phyloP scores from a whole-genome alignment of 2,797 vertebrate species.

The Chrysocyon brachyurus region DNA sequence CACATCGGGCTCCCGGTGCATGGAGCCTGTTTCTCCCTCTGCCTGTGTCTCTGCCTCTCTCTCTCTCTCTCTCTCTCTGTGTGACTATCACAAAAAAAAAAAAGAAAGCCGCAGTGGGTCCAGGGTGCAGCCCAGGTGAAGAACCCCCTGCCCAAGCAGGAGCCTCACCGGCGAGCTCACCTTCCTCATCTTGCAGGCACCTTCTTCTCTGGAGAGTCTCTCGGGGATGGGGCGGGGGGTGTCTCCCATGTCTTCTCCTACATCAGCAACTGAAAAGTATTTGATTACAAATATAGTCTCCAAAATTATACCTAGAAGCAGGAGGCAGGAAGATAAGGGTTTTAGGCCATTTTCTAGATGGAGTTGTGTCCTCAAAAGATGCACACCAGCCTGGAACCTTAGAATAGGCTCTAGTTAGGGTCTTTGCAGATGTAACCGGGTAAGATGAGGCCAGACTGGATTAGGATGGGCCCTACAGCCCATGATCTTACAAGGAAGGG shows the following conservation, averaged over 20 bases:
- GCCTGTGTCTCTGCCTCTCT: no score
- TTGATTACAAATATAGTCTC: neutral
- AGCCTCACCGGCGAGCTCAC: neutral
- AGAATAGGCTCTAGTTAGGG: neutral
- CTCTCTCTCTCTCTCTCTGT: no score
- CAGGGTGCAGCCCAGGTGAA: neutral
- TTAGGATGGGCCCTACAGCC: neutral
- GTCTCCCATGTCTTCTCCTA: neutral
- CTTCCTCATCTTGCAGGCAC: neutral
- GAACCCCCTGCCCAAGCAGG: neutral
- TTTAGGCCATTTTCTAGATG: neutral
- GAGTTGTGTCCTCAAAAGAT: neutral
- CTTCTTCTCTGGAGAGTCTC: neutral
- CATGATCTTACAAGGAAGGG: neutral
- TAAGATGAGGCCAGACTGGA: neutral
- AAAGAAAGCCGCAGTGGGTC: neutral
- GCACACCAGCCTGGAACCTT: neutral
- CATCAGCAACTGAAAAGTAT: neutral
- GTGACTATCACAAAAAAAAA: no score
- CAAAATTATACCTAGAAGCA: neutral
- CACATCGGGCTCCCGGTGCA: no score
- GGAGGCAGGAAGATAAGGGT: neutral
- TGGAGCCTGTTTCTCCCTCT: no score
- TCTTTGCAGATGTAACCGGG: neutral
- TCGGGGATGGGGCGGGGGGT: no score